Evolutionary conservation across 2,113 vertebrate genomes (phyloP).

Genomic region (Hippoglossus stenolepis): DNA sequence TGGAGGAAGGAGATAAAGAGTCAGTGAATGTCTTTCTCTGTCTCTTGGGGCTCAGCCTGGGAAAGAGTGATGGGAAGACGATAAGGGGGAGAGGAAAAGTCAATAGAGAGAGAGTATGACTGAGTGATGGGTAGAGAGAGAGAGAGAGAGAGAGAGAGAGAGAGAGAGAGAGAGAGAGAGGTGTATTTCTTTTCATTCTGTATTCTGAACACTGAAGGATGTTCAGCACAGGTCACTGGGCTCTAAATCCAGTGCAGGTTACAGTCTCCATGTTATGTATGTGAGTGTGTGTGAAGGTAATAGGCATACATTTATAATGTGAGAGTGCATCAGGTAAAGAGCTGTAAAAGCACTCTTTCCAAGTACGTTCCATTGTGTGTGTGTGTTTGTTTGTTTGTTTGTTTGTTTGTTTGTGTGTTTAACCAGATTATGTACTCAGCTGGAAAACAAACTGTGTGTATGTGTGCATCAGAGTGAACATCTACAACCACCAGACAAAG

Average conservation of each 20-base stretch:
- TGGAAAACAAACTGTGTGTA: conserved; percentile 14
- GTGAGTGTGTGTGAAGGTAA: too few species aligned
- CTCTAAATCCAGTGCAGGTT: conserved; percentile 15
- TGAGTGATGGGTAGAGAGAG: conserved; percentile 41
- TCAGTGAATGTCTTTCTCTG: conserved; percentile 39
- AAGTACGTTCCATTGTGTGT: not conserved
- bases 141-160: not conserved
- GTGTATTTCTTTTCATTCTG: not conserved
- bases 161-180: not conserved
- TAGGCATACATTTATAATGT: not conserved
- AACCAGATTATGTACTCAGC: not conserved
- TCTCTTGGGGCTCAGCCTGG: conserved; percentile 18
- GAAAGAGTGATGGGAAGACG: conserved; percentile 50
- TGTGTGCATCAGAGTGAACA: not conserved
- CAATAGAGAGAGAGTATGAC: conserved; percentile 47
- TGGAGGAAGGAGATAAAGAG: conserved; percentile 35
- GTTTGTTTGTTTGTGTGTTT: too few species aligned
- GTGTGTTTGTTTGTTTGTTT: not conserved
- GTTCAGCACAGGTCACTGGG: conserved; percentile 4
- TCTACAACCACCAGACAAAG: not conserved
- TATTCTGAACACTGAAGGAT: conserved; percentile 2
- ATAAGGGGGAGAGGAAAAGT: conserved; percentile 54
- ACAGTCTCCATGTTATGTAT: not conserved
- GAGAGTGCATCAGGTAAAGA: not conserved
- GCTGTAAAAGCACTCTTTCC: not conserved